These are phyloP conservation scores for Halictus ligatus DNA, from an alignment of 2,888 invertebrate species.

Conservation along the genomic window DNA sequence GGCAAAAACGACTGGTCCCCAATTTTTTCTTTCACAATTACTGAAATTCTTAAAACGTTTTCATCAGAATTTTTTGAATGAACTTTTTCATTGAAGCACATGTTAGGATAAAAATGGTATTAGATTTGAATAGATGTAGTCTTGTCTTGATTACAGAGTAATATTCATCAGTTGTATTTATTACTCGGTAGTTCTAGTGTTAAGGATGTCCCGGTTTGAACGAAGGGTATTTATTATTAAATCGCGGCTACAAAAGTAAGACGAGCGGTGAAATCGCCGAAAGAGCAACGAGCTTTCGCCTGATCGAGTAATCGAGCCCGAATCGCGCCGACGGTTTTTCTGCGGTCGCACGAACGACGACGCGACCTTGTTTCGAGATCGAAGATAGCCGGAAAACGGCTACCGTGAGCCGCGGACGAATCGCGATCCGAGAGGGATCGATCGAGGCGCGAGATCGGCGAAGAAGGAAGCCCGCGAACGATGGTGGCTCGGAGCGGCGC, in stretches of 20 bases:
- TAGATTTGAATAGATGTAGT: too few species aligned
- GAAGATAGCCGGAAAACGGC: slow-evolving; percentile 47
- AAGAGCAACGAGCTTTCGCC: not conserved
- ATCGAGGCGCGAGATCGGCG: slow-evolving; percentile 56
- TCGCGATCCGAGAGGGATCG: slow-evolving; percentile 38
- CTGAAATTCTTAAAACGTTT: too few species aligned
- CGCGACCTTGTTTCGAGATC: slow-evolving; percentile 52
- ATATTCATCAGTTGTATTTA: too few species aligned
- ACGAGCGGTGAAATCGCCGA: slow-evolving; percentile 8
- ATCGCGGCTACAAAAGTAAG: not conserved
- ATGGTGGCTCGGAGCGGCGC: slow-evolving; percentile 26
- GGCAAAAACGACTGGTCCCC: too few species aligned
- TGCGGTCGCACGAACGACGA: slow-evolving; percentile 18
- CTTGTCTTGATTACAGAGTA: too few species aligned
- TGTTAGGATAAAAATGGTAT: too few species aligned
- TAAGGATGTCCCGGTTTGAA: not conserved
- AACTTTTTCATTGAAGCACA: too few species aligned
- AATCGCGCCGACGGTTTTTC: slow-evolving; percentile 33
- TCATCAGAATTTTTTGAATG: too few species aligned
- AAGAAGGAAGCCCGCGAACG: slow-evolving; percentile 59
- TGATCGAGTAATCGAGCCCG: not conserved
- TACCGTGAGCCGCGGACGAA: slow-evolving; percentile 13
- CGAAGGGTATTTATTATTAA: not conserved
- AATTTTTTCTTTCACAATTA: too few species aligned
- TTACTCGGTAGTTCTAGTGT: not conserved